Evolutionary conservation across 2,113 vertebrate species (phyloP).

Genomic region (Callorhinus ursinus): DNA sequence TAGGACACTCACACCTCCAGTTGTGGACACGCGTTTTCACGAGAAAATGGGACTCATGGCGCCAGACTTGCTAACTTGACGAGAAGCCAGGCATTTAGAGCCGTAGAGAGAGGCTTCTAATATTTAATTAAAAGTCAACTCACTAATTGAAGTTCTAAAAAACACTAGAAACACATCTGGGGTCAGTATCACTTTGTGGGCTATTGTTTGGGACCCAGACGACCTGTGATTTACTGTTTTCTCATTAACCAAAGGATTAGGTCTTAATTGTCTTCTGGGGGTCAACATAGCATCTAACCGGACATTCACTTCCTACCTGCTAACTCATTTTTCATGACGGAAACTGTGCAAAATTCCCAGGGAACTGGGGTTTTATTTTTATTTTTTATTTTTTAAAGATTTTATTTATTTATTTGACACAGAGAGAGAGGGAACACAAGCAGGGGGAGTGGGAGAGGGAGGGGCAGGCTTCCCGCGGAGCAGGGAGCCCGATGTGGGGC

Average conservation of each 20-base stretch:
- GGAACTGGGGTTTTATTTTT: too few species aligned
- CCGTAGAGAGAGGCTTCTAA: neutral
- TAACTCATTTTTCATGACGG: neutral
- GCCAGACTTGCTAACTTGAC: too few species aligned
- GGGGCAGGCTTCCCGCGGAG: too few species aligned
- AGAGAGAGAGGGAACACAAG: too few species aligned
- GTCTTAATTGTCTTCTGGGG: neutral
- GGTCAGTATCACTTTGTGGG: neutral
- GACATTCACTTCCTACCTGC: too few species aligned
- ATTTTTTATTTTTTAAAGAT: too few species aligned
- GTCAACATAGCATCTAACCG: neutral
- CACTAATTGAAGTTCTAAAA: neutral
- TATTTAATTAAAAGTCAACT: neutral
- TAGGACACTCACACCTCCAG: rapidly evolving
- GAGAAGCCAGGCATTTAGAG: neutral
- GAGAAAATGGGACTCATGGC: neutral
- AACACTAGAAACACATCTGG: neutral
- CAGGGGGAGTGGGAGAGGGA: too few species aligned
- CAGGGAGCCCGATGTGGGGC: too few species aligned
- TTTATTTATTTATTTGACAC: too few species aligned
- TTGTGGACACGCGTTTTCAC: rapidly evolving
- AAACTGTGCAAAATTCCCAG: neutral
- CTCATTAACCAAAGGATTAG: neutral
- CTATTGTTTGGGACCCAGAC: neutral
- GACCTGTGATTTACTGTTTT: rapidly evolving